Evolutionary conservation across 2,888 invertebrate genomes (phyloP).

Genomic region (Calliphora vomitoria): DNA sequence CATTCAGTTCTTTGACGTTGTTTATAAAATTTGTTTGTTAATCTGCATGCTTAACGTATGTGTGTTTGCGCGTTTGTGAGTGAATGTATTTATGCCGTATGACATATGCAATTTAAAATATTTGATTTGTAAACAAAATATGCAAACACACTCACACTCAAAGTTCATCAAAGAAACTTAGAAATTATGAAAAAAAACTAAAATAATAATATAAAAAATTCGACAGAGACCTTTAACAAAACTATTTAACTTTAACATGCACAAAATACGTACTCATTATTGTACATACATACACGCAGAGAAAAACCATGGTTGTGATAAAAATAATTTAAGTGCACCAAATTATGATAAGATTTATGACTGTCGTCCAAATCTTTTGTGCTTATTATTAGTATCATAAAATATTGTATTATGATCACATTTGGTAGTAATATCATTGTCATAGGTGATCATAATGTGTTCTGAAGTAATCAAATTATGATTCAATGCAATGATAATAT

Average conservation of each 20-base stretch:
- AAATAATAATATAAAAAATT: background rate
- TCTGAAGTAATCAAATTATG: no score
- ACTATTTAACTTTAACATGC: constrained; percentile 27
- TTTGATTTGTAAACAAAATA: constrained; percentile 52
- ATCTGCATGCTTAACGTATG: background rate
- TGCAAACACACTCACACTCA: constrained; percentile 30
- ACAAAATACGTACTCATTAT: background rate
- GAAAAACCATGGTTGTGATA: no score
- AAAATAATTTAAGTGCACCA: no score
- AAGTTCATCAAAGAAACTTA: constrained; percentile 51
- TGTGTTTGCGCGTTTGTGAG: background rate
- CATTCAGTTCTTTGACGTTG: constrained; percentile 48
- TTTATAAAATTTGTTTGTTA: constrained; percentile 45
- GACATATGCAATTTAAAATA: constrained; percentile 57
- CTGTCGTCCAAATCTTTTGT: no score
- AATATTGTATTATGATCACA: no score
- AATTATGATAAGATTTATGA: no score
- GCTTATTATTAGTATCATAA: no score
- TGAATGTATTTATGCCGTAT: background rate
- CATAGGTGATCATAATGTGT: no score
- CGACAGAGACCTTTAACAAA: constrained; percentile 4
- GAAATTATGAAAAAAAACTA: background rate
- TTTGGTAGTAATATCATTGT: no score
- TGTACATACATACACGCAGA: background rate
- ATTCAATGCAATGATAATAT: no score